phyloP scores from a whole-genome alignment of 2,888 invertebrate genomes.

The Eupeodes latifasciatus region DNA sequence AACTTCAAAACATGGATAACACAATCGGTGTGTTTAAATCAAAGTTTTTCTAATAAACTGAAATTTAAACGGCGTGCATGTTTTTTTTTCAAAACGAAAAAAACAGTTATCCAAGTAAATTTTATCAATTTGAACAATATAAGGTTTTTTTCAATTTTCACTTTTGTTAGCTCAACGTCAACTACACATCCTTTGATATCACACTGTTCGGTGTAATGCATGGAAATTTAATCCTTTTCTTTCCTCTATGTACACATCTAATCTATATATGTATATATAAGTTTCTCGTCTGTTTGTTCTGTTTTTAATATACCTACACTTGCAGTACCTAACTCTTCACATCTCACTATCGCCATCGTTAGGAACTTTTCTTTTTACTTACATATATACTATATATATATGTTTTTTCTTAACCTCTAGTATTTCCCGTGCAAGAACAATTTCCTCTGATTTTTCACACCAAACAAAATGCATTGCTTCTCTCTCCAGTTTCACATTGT shows the following conservation, averaged over 20 bases:
- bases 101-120: not conserved
- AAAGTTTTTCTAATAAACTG: too few relatives aligned
- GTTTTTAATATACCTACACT: constrained; percentile 21
- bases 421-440: constrained; percentile 32
- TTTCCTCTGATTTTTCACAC: constrained; percentile 57
- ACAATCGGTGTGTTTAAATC: too few relatives aligned
- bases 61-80: not conserved
- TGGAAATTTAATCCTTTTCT: constrained; percentile 53
- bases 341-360: not conserved
- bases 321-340: not conserved
- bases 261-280: too few relatives aligned
- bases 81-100: not conserved
- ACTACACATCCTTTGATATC: constrained; percentile 24
- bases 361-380: not conserved
- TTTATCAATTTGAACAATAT: not conserved
- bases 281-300: not conserved
- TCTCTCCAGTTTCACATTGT: not conserved
- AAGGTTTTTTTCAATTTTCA: constrained; percentile 37
- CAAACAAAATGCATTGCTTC: constrained; percentile 24
- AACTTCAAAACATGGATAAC: too few relatives aligned
- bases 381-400: not conserved
- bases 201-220: constrained; percentile 25
- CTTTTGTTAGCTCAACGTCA: constrained; percentile 25
- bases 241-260: too few relatives aligned
- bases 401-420: constrained; percentile 15